Evolutionary conservation across 2,113 vertebrate genomes (phyloP).

Genomic region (Campylomormyrus numenius): DNA sequence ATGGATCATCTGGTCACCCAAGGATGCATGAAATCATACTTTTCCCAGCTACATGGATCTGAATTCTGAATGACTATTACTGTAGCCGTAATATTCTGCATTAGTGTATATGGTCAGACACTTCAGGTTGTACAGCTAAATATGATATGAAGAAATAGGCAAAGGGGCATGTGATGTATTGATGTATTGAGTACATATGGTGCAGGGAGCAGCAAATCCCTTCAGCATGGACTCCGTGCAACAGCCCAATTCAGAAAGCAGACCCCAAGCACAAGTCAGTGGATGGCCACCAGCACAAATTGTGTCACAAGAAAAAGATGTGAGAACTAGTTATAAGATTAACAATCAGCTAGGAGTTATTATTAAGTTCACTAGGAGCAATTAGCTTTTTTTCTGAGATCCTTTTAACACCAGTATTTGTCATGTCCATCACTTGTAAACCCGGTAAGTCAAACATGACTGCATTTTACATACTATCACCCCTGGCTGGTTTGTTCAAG

Average conservation of each 20-base stretch:
- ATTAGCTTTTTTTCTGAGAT: background rate
- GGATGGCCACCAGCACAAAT: background rate
- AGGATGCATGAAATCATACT: background rate
- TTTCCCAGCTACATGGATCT: background rate
- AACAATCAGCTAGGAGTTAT: background rate
- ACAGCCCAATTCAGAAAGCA: background rate
- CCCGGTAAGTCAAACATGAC: background rate
- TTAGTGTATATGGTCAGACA: background rate
- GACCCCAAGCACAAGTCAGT: background rate
- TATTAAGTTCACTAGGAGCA: background rate
- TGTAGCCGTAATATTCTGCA: background rate
- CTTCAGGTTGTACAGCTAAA: background rate
- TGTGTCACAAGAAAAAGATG: background rate
- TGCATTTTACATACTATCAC: background rate
- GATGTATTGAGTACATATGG: background rate
- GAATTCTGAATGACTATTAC: background rate
- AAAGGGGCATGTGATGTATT: background rate
- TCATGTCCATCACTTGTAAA: background rate
- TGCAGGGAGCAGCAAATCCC: background rate
- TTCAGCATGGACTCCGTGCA: background rate
- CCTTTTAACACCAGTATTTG: background rate
- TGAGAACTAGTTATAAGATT: background rate
- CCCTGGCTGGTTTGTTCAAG: background rate
- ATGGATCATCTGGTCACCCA: background rate
- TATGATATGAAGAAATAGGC: background rate